A percentile compares a stretch with the other conserved stretches of the same genome.
These are phyloP conservation scores for Bhutanitis thaidina DNA, from an alignment of 2,888 invertebrate genomes.

Conservation along the genomic window DNA sequence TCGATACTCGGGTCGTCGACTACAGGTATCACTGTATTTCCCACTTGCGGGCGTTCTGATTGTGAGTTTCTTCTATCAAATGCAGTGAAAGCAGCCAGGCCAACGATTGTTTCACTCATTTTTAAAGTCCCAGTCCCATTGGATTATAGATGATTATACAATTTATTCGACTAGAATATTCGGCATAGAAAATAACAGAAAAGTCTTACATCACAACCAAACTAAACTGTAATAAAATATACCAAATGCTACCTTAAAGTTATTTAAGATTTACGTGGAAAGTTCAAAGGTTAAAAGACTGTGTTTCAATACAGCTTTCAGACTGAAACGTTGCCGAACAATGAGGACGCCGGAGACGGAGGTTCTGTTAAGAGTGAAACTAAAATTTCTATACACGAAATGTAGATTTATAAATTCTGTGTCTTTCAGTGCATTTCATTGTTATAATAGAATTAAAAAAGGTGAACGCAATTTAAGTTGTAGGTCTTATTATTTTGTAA, in stretches of 20 bases:
- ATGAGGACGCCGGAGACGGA: constrained; percentile 5
- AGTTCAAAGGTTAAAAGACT: constrained; percentile 17
- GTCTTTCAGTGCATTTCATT: too few relatives aligned
- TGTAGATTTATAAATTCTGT: too few relatives aligned
- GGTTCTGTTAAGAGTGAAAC: neutral
- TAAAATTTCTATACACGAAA: neutral
- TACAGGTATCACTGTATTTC: too few relatives aligned
- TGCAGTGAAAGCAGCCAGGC: too few relatives aligned
- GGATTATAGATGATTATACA: neutral
- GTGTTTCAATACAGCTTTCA: constrained; percentile 17
- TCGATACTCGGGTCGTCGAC: too few relatives aligned
- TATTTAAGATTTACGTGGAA: constrained; percentile 17
- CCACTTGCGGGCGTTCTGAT: too few relatives aligned
- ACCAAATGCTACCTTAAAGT: constrained; percentile 8
- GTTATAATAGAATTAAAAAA: too few relatives aligned
- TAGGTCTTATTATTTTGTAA: too few relatives aligned
- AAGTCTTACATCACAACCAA: neutral
- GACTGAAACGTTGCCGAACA: constrained; percentile 10
- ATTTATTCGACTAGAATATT: neutral
- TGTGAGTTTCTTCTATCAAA: too few relatives aligned
- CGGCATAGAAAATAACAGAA: neutral
- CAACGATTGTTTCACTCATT: too few relatives aligned
- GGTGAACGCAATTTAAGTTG: too few relatives aligned
- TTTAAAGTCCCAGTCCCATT: too few relatives aligned
- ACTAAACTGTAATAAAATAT: constrained; percentile 2